Base-by-base conservation (phyloP, 1,140 invertebrate genomes). In the Saccostrea cuccullata region DNA sequence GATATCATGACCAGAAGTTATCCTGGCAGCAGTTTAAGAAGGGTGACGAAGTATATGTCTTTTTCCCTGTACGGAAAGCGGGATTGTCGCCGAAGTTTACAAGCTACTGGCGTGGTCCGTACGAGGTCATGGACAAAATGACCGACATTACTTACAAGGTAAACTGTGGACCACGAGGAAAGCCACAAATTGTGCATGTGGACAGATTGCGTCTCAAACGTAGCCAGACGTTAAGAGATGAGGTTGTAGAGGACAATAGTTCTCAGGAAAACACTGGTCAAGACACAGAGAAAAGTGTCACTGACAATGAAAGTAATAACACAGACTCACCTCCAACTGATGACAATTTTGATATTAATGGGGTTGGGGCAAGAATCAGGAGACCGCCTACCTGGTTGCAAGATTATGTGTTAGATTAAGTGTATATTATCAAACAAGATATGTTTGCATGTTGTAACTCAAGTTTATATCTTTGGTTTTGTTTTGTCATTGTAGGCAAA, bases 31-130 rank as follows among this genome's bases (percentile, higher is more conserved):
- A 20, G 13, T 86, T 82, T 86, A 30, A 60, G 20, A 64, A 6
- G 23, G 70, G 58, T 47, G 89, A 90, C 85, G 20, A 82, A 56
- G 84, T 88, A 0, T 87, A 87, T 87, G 86, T 87, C 11, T 87
- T 56, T 58, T 87, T 87, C 20, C 77, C 86, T 17, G 30, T 82
- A 8, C 23, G 55, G n/a, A 82, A 82, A 55, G 0, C 26, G 6
- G 86, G 55, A 13, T 30, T 15, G 12, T 87, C 77, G 2, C 47
- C 86, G 40, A 87, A 77, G 30, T 47, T 87, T 9, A 58, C 26
- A 36, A 73, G 36, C 1, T 82, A 58, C 17, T 83, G 86, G 86
- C 56, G 36, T 36, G 55, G 73, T 36, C 77, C 55, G 26, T 82
- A 36, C 3, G 20, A 36, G 36, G 73, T 82, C 0, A 5, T 87